A percentile compares a stretch with the other conserved stretches of the same genome.
These are phyloP conservation scores for Sebastes steindachneri DNA, from an alignment of 2,797 vertebrate genomes.

Conservation along the genomic window DNA sequence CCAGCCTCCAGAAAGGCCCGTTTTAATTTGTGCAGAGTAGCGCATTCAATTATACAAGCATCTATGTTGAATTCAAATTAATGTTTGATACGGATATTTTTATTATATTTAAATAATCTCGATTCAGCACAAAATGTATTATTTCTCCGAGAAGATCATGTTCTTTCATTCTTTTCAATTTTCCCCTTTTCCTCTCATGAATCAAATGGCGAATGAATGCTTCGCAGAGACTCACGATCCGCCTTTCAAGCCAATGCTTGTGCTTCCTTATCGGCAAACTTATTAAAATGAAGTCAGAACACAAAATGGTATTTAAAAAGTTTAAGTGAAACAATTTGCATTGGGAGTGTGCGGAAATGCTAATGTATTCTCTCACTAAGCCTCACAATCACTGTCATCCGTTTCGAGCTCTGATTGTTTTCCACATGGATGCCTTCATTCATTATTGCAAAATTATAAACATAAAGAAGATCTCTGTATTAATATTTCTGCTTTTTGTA, in stretches of 20 bases:
- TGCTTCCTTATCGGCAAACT: slow-evolving; percentile 80
- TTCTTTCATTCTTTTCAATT: slow-evolving; percentile 79
- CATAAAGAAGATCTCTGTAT: slow-evolving; percentile 90
- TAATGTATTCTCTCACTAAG: slow-evolving; percentile 86
- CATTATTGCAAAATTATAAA: slow-evolving; percentile 91
- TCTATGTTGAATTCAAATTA: slow-evolving; percentile 76
- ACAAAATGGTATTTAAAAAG: slow-evolving; percentile 87
- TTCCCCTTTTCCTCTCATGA: slow-evolving; percentile 70
- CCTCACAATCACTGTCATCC: slow-evolving; percentile 83
- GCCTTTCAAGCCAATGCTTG: slow-evolving; percentile 72
- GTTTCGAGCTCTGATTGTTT: slow-evolving; percentile 87
- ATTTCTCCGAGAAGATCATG: slow-evolving; percentile 72
- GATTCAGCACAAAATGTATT: slow-evolving; percentile 75
- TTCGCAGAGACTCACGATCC: slow-evolving; percentile 66
- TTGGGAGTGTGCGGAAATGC: slow-evolving; percentile 85
- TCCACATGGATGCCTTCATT: slow-evolving; percentile 89
- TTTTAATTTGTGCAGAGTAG: slow-evolving; percentile 68
- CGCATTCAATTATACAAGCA: slow-evolving; percentile 71
- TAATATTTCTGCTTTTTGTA: slow-evolving; percentile 90
- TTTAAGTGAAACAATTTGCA: slow-evolving; percentile 89
- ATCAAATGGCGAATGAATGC: slow-evolving; percentile 66
- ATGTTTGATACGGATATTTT: slow-evolving; percentile 74
- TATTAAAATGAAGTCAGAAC: slow-evolving; percentile 84
- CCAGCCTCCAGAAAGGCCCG: slow-evolving; percentile 40
- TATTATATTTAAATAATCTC: slow-evolving; percentile 77